phyloP scores from a whole-genome alignment of 2,888 invertebrate species.

The Onchidella celtica region DNA sequence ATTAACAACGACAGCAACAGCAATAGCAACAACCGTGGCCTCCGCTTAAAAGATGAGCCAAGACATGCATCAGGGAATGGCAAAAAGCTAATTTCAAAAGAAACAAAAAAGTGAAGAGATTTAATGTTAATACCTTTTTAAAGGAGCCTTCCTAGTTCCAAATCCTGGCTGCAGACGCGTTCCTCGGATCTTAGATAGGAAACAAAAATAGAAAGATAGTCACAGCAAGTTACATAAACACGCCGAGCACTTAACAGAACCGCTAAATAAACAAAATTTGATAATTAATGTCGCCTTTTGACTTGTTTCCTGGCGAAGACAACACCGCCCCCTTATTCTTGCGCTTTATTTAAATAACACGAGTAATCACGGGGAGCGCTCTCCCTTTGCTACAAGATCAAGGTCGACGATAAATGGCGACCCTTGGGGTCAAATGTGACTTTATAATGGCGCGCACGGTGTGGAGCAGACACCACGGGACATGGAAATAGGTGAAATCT shows the following conservation, averaged over 20 bases:
- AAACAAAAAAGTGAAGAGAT: no score
- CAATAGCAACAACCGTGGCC: no score
- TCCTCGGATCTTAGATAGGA: no score
- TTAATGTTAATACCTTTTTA: no score
- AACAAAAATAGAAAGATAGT: no score
- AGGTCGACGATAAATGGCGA: slow-evolving; percentile 6
- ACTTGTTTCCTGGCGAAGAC: neutral
- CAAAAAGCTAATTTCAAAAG: no score
- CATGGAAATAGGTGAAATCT: neutral
- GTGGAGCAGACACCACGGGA: slow-evolving; percentile 2
- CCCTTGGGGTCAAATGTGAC: slow-evolving; percentile 23
- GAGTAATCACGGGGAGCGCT: slow-evolving; percentile 8
- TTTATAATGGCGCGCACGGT: slow-evolving; percentile 19
- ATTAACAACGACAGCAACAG: no score
- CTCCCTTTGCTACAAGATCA: slow-evolving; percentile 3
- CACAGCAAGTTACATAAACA: slow-evolving; percentile 27
- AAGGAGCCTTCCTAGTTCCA: no score
- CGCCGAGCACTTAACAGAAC: neutral
- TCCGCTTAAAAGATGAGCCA: no score
- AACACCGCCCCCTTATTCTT: neutral
- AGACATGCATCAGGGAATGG: no score
- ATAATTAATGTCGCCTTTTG: slow-evolving; percentile 30
- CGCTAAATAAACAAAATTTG: slow-evolving; percentile 36
- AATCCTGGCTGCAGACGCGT: no score
- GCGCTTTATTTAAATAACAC: slow-evolving; percentile 4